Base-by-base conservation (phyloP, 2,888 invertebrate species). In the Dorcus parallelipipedus region DNA sequence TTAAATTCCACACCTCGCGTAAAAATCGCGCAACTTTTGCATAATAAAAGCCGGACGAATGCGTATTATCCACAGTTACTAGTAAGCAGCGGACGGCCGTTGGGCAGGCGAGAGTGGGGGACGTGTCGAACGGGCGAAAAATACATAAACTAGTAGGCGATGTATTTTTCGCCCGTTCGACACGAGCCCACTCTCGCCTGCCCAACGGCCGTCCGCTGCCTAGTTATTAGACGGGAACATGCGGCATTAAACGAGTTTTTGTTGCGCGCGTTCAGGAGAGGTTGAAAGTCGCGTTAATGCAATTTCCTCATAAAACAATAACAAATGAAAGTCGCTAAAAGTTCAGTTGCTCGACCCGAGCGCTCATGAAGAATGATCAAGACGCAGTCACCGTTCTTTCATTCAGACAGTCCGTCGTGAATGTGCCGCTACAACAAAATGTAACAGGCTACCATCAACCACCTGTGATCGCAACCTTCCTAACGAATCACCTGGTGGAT, bases 271-370 rank as follows among this genome's bases (percentile, higher is more conserved):
- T 43, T 10, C n/a, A 10, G 9, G 2, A 8, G 43, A 43, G n/a
- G 43, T 43, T 43, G 43, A 43, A 43, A 43, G 17, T 43, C 43
- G 8, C 43, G 43, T n/a, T 17, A 43, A 10, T 10, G 43, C 43
- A 7, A 43, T 43, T 43, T 43, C 43, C 43, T 43, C 43, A 43
- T 43, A 14, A 40, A 40, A 40, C 43, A 43, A 43, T 14, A 43
- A 43, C 43, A 43, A 43, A 43, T 43, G 43, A 43, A 43, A 43
- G 43, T 43, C 17, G 43, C 17, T 43, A 43, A 43, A 43, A 43
- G 43, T 43, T 43, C 43, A 7, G n/a, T 7, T n/a, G 43, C n/a
- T 43, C 43, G n/a, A 10, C 43, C 14, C 14, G 8, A 43, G 43
- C 10, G 43, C 10, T 14, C 7, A 3, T 20, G 43, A 43, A 10